Conservation (phyloP, 30 jellyfish, hydroid and myxozoan genomes). For the Hydractinia echinata region DNA sequence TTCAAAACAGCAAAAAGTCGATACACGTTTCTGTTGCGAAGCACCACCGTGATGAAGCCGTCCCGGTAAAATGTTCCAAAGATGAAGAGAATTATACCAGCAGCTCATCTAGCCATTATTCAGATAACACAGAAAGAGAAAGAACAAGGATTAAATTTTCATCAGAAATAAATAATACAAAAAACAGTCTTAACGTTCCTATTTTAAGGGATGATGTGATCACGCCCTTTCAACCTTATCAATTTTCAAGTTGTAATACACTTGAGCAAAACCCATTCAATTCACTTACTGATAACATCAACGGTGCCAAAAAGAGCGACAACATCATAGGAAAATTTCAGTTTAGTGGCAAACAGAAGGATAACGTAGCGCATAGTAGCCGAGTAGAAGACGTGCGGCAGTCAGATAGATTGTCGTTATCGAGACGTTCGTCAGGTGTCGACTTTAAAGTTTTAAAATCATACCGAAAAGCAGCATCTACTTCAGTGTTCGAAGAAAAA, state of each 20-base stretch:
- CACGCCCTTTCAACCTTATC: neutral
- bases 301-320: neutral
- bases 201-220: neutral
- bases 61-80: too few species aligned
- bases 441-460: slow-evolving; percentile 10
- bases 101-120: too few species aligned
- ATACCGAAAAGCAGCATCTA: neutral
- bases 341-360: neutral
- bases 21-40: too few species aligned
- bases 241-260: neutral
- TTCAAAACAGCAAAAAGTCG: neutral
- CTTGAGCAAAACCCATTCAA: neutral
- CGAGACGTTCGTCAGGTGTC: slow-evolving; percentile 32
- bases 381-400: neutral
- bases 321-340: neutral
- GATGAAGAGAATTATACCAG: too few species aligned
- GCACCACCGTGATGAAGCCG: too few species aligned
- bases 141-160: neutral
- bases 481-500: too few species aligned
- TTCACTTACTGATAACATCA: neutral
- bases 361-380: neutral
- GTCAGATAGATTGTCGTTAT: neutral
- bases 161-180: neutral
- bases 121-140: neutral
- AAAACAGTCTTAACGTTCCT: neutral